phyloP scores from a whole-genome alignment of 1,140 invertebrate genomes.

The Andricus grossulariae region DNA sequence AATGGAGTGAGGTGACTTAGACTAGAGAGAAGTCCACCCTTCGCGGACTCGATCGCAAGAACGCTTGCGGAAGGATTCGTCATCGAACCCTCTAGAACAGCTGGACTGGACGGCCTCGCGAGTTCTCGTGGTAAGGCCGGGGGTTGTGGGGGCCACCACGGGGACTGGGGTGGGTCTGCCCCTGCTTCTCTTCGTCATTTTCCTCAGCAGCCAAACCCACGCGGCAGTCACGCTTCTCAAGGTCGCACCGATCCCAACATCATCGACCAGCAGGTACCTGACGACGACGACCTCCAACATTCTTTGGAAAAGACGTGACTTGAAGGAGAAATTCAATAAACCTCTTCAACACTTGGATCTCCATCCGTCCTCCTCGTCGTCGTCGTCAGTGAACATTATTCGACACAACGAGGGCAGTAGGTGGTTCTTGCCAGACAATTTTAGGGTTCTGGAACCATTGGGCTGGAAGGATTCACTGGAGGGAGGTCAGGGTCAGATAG shows the following conservation, averaged over 20 bases:
- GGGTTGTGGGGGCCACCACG: constrained; percentile 65
- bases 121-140: constrained; percentile 62
- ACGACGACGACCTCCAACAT: constrained; percentile 22
- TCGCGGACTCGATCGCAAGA: constrained; percentile 25
- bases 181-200: constrained; percentile 68
- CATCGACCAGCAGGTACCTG: constrained; percentile 25
- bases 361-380: not conserved
- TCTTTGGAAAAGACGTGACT: not conserved
- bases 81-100: constrained; percentile 46
- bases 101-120: constrained; percentile 65
- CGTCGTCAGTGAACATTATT: not conserved
- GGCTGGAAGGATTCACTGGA: not conserved
- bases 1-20: constrained; percentile 45
- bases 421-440: not conserved
- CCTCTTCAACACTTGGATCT: not conserved
- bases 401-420: not conserved
- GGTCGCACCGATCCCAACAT: constrained; percentile 26
- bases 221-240: constrained; percentile 43
- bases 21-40: constrained; percentile 33
- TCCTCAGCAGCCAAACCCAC: constrained; percentile 59
- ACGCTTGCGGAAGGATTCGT: constrained; percentile 29
- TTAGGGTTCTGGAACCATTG: not conserved
- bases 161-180: constrained; percentile 68
- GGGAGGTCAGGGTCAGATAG: not conserved
- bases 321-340: not conserved